Conservation (phyloP, 2,888 invertebrate species). For the Drosophila imparisetae region DNA sequence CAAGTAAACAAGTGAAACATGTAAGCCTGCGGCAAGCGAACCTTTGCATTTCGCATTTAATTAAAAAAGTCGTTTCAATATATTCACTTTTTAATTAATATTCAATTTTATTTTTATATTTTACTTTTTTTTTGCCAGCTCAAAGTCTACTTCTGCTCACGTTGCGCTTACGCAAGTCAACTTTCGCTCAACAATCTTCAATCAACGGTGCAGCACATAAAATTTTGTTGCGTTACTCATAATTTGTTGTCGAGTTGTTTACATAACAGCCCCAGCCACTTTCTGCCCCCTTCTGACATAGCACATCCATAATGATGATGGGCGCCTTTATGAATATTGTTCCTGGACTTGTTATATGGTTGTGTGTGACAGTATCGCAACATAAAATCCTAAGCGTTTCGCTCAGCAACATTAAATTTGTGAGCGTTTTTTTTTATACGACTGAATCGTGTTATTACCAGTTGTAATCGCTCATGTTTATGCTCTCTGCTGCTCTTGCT, state of each 20-base stretch:
- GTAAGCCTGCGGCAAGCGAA: constrained; percentile 33
- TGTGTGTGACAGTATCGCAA: constrained; percentile 15
- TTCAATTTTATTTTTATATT: constrained; percentile 34
- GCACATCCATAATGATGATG: constrained; percentile 39
- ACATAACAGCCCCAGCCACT: constrained; percentile 25
- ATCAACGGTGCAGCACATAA: constrained; percentile 68
- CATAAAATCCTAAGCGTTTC: constrained; percentile 67
- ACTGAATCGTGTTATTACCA: constrained; percentile 73
- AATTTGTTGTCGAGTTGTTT: constrained; percentile 74
- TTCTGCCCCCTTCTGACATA: neutral
- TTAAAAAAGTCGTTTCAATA: constrained; percentile 56
- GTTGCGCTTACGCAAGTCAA: constrained; percentile 49
- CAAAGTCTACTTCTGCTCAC: constrained; percentile 16
- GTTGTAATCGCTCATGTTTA: constrained; percentile 64
- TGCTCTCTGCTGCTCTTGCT: constrained; percentile 11
- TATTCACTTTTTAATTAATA: constrained; percentile 67
- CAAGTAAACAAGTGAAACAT: constrained; percentile 21
- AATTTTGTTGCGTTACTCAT: constrained; percentile 67
- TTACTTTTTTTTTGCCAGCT: neutral
- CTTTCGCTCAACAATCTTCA: constrained; percentile 40
- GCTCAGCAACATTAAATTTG: constrained; percentile 66
- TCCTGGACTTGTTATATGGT: constrained; percentile 29
- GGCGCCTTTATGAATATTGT: constrained; percentile 52
- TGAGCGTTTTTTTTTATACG: constrained; percentile 59
- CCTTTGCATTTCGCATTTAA: constrained; percentile 51